phyloP scores from a whole-genome alignment of 2,797 vertebrate genomes.

The Oophaga sylvatica region DNA sequence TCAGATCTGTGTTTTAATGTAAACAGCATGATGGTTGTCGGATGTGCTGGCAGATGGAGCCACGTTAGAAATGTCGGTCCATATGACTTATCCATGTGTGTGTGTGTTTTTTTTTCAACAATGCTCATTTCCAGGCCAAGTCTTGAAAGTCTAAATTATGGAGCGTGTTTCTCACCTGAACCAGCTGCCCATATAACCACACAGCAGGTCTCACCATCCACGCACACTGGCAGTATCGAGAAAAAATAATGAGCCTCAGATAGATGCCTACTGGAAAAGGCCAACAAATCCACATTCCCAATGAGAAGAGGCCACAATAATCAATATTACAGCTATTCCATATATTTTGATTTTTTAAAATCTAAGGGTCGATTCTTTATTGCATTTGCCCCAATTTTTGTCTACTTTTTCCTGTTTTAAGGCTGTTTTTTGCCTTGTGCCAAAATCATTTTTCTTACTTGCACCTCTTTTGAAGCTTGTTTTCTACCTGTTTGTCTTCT shows the following conservation, averaged over 20 bases:
- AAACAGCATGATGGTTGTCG: conserved; percentile 32
- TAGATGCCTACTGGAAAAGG: not conserved
- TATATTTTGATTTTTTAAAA: not conserved
- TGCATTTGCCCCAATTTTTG: no score
- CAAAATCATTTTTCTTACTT: no score
- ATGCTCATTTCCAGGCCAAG: conserved; percentile 48
- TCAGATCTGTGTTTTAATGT: conserved; percentile 37
- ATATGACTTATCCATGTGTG: conserved; percentile 36
- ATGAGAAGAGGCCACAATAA: not conserved
- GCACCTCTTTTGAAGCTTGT: no score
- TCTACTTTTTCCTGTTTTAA: no score
- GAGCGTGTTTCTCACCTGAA: conserved; percentile 34
- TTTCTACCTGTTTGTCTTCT: no score
- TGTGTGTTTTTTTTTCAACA: conserved; percentile 19
- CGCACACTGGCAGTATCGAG: not conserved
- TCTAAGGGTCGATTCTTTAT: no score
- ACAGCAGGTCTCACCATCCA: not conserved
- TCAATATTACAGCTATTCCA: not conserved
- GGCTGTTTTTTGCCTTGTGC: no score
- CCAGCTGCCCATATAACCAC: conserved; percentile 32
- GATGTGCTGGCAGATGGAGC: conserved; percentile 46
- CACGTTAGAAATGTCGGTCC: conserved; percentile 8
- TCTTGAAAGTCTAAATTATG: conserved; percentile 30
- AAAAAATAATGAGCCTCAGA: not conserved
- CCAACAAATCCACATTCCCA: not conserved